These are phyloP conservation scores for Pheosia gnoma DNA, from an alignment of 2,888 invertebrate genomes.

Conservation along the genomic window DNA sequence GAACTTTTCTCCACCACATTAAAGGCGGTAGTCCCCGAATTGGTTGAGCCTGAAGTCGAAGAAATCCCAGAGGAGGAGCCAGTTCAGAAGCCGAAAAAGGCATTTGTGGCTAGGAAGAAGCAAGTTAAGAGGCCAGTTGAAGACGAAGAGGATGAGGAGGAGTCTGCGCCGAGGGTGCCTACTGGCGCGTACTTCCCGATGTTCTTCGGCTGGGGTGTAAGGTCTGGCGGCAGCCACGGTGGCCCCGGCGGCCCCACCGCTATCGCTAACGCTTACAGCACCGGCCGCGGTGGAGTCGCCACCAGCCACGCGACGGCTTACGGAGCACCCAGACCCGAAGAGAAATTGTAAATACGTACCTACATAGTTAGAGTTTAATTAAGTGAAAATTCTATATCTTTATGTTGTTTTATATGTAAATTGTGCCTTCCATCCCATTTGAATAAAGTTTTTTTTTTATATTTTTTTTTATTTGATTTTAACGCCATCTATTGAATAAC, in stretches of 20 bases:
- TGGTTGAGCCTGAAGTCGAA: slow-evolving; percentile 66
- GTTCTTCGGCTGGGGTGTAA: slow-evolving; percentile 82
- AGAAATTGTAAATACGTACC: slow-evolving; percentile 48
- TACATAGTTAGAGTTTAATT: slow-evolving; percentile 42
- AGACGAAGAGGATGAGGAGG: slow-evolving; percentile 81
- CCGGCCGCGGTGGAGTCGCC: slow-evolving; percentile 88
- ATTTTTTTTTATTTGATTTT: slow-evolving; percentile 12
- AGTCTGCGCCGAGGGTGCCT: slow-evolving; percentile 73
- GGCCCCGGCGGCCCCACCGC: slow-evolving; percentile 86
- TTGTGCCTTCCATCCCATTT: slow-evolving; percentile 23
- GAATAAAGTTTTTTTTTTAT: slow-evolving; percentile 31
- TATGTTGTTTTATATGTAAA: slow-evolving; percentile 37
- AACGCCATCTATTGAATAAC: slow-evolving; percentile 13
- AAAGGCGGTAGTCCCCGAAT: slow-evolving; percentile 61
- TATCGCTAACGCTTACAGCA: slow-evolving; percentile 89
- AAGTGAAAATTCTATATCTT: slow-evolving; percentile 38
- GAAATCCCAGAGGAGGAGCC: slow-evolving; percentile 68
- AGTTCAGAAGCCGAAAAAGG: slow-evolving; percentile 59
- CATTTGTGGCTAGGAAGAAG: slow-evolving; percentile 65
- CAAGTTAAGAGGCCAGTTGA: slow-evolving; percentile 66
- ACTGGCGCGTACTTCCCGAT: slow-evolving; percentile 87
- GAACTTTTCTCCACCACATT: slow-evolving; percentile 61
- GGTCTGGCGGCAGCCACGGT: slow-evolving; percentile 77
- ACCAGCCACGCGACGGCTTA: slow-evolving; percentile 89
- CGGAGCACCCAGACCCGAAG: slow-evolving; percentile 83